phyloP scores from a whole-genome alignment of 2,113 vertebrate species.

The Prionailurus bengalensis region DNA sequence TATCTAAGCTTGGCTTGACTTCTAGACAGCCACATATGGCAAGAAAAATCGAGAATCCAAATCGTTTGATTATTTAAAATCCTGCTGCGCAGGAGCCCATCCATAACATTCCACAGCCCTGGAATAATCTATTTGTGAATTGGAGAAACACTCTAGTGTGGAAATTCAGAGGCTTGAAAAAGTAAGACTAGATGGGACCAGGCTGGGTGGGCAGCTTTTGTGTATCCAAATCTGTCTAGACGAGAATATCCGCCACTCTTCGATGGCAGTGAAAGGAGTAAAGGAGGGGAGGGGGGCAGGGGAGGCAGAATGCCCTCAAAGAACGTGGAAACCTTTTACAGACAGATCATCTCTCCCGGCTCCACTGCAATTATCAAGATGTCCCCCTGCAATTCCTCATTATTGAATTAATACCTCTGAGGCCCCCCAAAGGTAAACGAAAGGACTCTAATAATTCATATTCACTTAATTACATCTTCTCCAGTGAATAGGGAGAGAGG shows the following conservation, averaged over 20 bases:
- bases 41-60: slow-evolving; percentile 32
- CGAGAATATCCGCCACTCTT: slow-evolving; percentile 61
- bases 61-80: slow-evolving; percentile 22
- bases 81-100: background rate
- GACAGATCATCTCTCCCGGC: slow-evolving; percentile 68
- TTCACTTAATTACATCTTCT: slow-evolving; percentile 91
- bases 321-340: slow-evolving; percentile 71
- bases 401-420: slow-evolving; percentile 90
- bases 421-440: slow-evolving; percentile 88
- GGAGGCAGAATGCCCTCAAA: slow-evolving; percentile 63
- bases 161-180: slow-evolving; percentile 61
- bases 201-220: slow-evolving; percentile 74
- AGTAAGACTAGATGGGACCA: slow-evolving; percentile 40
- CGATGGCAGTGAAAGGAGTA: background rate
- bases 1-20: slow-evolving; percentile 48
- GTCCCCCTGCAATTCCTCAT: slow-evolving; percentile 84
- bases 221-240: slow-evolving; percentile 72
- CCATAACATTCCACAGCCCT: background rate
- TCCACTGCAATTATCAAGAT: slow-evolving; percentile 89
- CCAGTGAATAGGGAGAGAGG: slow-evolving; percentile 84
- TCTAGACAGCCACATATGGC: slow-evolving; percentile 35
- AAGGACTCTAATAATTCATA: slow-evolving; percentile 91
- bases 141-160: slow-evolving; percentile 30
- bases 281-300: background rate
- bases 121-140: slow-evolving; percentile 4